These are phyloP conservation scores for Oncorhynchus tshawytscha DNA, from an alignment of 2,113 vertebrate genomes.

Conservation along the genomic window DNA sequence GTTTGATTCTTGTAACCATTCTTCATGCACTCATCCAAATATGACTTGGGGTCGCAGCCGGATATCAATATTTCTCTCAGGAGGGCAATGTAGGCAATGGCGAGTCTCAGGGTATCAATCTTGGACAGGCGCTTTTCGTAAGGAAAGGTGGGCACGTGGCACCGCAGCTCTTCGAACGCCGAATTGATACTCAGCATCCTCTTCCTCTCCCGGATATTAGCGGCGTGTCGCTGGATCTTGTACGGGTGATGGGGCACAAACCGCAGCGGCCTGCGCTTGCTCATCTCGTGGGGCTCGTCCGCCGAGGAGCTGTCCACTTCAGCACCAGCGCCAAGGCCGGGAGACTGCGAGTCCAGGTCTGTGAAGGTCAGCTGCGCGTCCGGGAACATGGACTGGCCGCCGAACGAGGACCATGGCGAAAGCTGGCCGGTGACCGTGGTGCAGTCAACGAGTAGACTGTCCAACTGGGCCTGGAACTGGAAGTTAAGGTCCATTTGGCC, in stretches of 20 bases:
- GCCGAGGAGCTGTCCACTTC: constrained; percentile 66
- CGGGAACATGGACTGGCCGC: constrained; percentile 55
- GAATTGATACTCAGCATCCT: constrained; percentile 78
- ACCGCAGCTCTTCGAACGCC: constrained; percentile 75
- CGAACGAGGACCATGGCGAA: constrained; percentile 56
- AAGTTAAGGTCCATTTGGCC: constrained; percentile 52
- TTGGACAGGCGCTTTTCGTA: constrained; percentile 83
- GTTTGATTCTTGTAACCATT: constrained; percentile 65
- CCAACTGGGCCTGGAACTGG: constrained; percentile 65
- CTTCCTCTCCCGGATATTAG: constrained; percentile 79
- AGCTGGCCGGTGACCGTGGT: constrained; percentile 41
- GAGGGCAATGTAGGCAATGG: constrained; percentile 79
- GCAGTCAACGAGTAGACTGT: constrained; percentile 64
- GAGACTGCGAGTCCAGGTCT: constrained; percentile 58
- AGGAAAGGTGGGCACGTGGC: constrained; percentile 78
- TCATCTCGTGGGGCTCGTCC: constrained; percentile 53
- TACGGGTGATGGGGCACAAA: constrained; percentile 53
- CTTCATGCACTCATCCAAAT: constrained; percentile 76
- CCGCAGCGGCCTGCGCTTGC: constrained; percentile 16
- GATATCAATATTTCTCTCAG: constrained; percentile 79
- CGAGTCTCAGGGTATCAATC: constrained; percentile 75
- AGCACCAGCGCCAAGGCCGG: constrained; percentile 43
- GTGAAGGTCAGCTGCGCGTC: constrained; percentile 60
- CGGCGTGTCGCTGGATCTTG: constrained; percentile 73
- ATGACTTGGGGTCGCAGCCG: constrained; percentile 73